Conservation (phyloP, 2,888 invertebrate genomes). For the Selenia dentaria region DNA sequence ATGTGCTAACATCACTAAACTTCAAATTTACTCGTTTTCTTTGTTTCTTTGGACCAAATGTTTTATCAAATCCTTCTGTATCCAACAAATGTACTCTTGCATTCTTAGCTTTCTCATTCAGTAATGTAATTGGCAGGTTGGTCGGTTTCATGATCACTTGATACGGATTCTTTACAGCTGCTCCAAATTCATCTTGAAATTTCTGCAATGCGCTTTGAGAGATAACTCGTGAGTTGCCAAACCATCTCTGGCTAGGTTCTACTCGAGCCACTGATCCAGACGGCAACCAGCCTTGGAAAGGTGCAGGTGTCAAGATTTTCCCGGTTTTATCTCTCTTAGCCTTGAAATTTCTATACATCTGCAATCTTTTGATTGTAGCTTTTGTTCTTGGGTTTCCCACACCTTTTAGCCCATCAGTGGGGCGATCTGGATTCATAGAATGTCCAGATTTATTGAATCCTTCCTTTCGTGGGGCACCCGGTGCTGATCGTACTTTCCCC, state of each 20-base stretch:
- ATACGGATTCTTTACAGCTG: slow-evolving; percentile 97
- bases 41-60: slow-evolving; percentile 97
- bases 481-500: slow-evolving; percentile 90
- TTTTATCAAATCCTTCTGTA: slow-evolving; percentile 96
- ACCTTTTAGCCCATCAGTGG: slow-evolving; percentile 91
- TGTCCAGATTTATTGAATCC: slow-evolving; percentile 94
- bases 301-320: slow-evolving; percentile 97
- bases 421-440: slow-evolving; percentile 97
- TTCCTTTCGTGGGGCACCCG: slow-evolving; percentile 92
- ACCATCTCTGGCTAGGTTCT: slow-evolving; percentile 99
- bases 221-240: slow-evolving; percentile 98
- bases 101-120: slow-evolving; percentile 96
- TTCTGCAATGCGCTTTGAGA: slow-evolving; percentile 95
- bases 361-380: slow-evolving; percentile 97
- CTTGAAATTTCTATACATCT: slow-evolving; percentile 99
- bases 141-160: slow-evolving; percentile 99
- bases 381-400: slow-evolving; percentile 94
- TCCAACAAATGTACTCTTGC: slow-evolving; percentile 97
- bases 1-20: slow-evolving; percentile 90
- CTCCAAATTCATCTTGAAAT: slow-evolving; percentile 97
- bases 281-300: slow-evolving; percentile 95
- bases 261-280: slow-evolving; percentile 97
- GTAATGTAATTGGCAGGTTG: slow-evolving; percentile 95
- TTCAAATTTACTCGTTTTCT: slow-evolving; percentile 94
- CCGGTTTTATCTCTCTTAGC: slow-evolving; percentile 95